Percentiles rank a stretch among this genome's conserved stretches.
phyloP scores from a whole-genome alignment of 2,888 invertebrate species.

The Stenodera caucasica region DNA sequence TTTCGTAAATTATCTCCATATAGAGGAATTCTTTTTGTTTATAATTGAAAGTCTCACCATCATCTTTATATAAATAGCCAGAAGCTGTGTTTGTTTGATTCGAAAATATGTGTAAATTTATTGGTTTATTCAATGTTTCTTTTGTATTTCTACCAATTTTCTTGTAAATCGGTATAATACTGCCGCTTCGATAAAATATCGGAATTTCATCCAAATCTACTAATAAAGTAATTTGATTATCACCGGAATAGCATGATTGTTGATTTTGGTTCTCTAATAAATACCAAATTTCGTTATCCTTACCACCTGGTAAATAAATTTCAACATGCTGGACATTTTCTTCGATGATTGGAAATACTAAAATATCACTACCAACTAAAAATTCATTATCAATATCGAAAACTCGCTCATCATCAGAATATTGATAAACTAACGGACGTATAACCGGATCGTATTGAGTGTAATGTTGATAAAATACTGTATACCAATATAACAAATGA shows the following conservation, averaged over 20 bases:
- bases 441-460: slow-evolving; percentile 82
- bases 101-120: slow-evolving; percentile 38
- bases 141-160: slow-evolving; percentile 31
- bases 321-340: slow-evolving; percentile 69
- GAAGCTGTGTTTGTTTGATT: slow-evolving; percentile 19
- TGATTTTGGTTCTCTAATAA: not conserved
- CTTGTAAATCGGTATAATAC: slow-evolving; percentile 40
- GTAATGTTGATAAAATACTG: slow-evolving; percentile 85
- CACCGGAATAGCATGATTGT: not conserved
- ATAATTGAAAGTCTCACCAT: slow-evolving; percentile 16
- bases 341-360: slow-evolving; percentile 83
- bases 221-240: not conserved
- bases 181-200: slow-evolving; percentile 45
- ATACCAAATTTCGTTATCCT: slow-evolving; percentile 74
- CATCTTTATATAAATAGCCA: slow-evolving; percentile 16
- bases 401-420: slow-evolving; percentile 74
- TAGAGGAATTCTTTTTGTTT: not conserved
- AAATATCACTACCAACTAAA: slow-evolving; percentile 69
- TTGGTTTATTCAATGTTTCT: slow-evolving; percentile 36
- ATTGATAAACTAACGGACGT: slow-evolving; percentile 86
- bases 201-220: slow-evolving; percentile 38
- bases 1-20: not conserved
- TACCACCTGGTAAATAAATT: slow-evolving; percentile 83
- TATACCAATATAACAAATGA: slow-evolving; percentile 87
- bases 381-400: slow-evolving; percentile 81